Base-by-base conservation (phyloP, 2,888 invertebrate genomes). In the Ptychoptera albimana region DNA sequence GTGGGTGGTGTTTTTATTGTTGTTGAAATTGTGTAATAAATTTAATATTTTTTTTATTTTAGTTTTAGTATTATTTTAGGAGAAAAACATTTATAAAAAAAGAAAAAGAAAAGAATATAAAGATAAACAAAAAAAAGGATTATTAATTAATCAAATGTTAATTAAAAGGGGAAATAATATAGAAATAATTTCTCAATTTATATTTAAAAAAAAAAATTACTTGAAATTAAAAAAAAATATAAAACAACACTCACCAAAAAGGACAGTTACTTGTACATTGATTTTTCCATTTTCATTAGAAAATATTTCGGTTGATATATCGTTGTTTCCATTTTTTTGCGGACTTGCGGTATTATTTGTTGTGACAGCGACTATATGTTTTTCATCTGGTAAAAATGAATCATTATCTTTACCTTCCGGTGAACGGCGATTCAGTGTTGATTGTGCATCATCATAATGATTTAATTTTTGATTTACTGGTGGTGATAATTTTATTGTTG, bases 321-420 rank as follows among this genome's bases (percentile, higher is more conserved):
- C 48, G 37, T 40, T 46, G 37, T 42, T 41, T 39, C 42, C 42
- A 36, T 39, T 46, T 39, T 44, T 41, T 71, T 65, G 79, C 78
- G 53, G 23, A 23, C 80, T n/a, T n/a, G n/a, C 76, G 53, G 77
- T 74, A 68, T 79, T 77, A 38, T 60, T 55, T 48, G 73, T 70
- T 45, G 69, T 67, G 36, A 67, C 66, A 15, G 57, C 57, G 50
- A 72, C 67, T 54, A 70, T 70, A 44, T 71, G 69, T 46, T n/a
- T n/a, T n/a, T 63, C 75, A 58, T 74, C 74, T 42, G 69, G 68
- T 54, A 74, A 67, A 57, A 73, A 69, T 14, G 74, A 73, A 56
- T 84, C 83, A 61, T 82, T 78, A 64, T 86, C 86, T 60, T 82
- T 83, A 16, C 86, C 86, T 57, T 86, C 86, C 4, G 86, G 86